phyloP scores from a whole-genome alignment of 2,797 vertebrate species.

The Melanotaenia boesemani region DNA sequence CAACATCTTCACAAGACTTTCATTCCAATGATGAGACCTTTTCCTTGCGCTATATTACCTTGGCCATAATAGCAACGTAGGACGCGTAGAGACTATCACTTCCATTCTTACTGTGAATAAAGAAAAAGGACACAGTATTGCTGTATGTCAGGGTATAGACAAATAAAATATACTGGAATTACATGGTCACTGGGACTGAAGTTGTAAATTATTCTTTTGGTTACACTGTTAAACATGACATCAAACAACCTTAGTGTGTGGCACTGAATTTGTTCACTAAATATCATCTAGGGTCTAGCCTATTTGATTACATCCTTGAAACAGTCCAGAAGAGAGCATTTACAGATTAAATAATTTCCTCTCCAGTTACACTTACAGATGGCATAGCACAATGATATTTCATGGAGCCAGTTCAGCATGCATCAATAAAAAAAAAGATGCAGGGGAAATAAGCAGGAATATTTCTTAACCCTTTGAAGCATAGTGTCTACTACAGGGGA shows the following conservation, averaged over 20 bases:
- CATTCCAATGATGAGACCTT: neutral
- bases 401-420: neutral
- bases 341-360: neutral
- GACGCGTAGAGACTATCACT: slow-evolving; percentile 90
- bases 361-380: neutral
- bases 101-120: slow-evolving; percentile 83
- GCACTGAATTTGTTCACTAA: slow-evolving; percentile 22
- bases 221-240: slow-evolving; percentile 6
- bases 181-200: neutral
- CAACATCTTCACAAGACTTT: neutral
- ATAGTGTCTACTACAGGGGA: neutral
- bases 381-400: neutral
- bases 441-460: neutral
- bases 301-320: slow-evolving; percentile 31
- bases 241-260: neutral
- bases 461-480: neutral
- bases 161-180: neutral
- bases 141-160: neutral
- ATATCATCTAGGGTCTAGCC: slow-evolving; percentile 4
- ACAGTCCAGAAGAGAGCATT: neutral
- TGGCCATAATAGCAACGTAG: slow-evolving; percentile 94
- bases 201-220: neutral
- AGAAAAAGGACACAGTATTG: neutral
- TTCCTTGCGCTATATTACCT: slow-evolving; percentile 80
- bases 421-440: neutral